These are phyloP conservation scores for Pentamera pediparva DNA, from an alignment of 53 echinoderm and acorn worm species.

Conservation along the genomic window DNA sequence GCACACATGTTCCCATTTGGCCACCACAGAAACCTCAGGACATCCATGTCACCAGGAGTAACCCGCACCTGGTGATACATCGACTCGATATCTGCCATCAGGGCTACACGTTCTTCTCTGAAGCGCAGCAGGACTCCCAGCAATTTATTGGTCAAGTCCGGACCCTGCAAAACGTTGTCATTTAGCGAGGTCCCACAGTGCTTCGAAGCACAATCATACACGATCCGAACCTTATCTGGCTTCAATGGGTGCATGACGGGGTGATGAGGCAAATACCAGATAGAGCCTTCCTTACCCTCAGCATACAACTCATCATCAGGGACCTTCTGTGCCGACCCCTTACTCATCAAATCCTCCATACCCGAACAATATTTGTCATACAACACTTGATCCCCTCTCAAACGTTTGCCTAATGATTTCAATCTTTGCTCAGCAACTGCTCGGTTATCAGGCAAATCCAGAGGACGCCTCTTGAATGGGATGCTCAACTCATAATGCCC, in stretches of 20 bases:
- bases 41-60: slow-evolving; percentile 30
- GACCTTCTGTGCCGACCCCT: slow-evolving; percentile 33
- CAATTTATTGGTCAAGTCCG: slow-evolving; percentile 52
- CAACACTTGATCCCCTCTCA: slow-evolving; percentile 8
- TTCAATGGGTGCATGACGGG: slow-evolving; percentile 35
- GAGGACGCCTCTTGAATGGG: slow-evolving; percentile 41
- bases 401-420: slow-evolving; percentile 19
- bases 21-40: slow-evolving; percentile 63
- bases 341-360: slow-evolving; percentile 35
- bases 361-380: slow-evolving; percentile 34
- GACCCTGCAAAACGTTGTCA: slow-evolving; percentile 42
- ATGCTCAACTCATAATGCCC: slow-evolving; percentile 45
- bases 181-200: slow-evolving; percentile 45
- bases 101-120: slow-evolving; percentile 42
- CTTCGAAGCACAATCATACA: slow-evolving; percentile 58
- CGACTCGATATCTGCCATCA: slow-evolving; percentile 53
- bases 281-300: background rate
- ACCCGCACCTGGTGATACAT: slow-evolving; percentile 68
- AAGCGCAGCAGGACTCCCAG: slow-evolving; percentile 57
- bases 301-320: slow-evolving; percentile 4
- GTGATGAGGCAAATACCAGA: slow-evolving; percentile 39
- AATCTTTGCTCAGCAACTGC: slow-evolving; percentile 40
- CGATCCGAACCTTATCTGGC: slow-evolving; percentile 50
- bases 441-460: slow-evolving; percentile 33
- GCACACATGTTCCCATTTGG: slow-evolving; percentile 30